Conservation (phyloP, 2,888 invertebrate genomes). For the Drosophila glabriapex region DNA sequence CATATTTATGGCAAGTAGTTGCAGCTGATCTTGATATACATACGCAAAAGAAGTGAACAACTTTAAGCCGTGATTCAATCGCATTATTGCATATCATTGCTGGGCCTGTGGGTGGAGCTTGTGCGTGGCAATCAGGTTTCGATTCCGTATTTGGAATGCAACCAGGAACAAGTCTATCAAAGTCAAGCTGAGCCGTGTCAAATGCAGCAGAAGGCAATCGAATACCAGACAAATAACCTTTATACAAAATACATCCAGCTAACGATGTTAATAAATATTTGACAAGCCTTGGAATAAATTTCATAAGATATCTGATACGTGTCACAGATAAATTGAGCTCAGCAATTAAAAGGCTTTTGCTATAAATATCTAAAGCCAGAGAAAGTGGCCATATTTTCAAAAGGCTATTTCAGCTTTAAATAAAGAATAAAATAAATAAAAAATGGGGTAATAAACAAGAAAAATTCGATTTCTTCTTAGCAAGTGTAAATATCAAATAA, state of each 20-base stretch:
- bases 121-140: not conserved
- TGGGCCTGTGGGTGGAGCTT: not conserved
- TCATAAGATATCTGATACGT: not conserved
- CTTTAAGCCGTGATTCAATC: not conserved
- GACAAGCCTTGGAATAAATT: not conserved
- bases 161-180: not conserved
- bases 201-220: not conserved
- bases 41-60: not conserved
- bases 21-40: not conserved
- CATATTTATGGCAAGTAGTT: not conserved
- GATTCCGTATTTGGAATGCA: not conserved
- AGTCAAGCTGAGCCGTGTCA: not conserved
- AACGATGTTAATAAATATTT: constrained; percentile 4
- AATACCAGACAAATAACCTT: not conserved
- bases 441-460: not conserved
- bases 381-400: not conserved
- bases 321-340: not conserved
- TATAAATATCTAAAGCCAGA: not conserved
- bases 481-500: not conserved
- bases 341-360: not conserved
- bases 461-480: not conserved
- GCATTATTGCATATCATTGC: not conserved
- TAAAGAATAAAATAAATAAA: not conserved
- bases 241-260: not conserved
- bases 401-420: not conserved